Evolutionary conservation across 1,140 invertebrate species (phyloP).

Genomic region (Conus ventricosus): DNA sequence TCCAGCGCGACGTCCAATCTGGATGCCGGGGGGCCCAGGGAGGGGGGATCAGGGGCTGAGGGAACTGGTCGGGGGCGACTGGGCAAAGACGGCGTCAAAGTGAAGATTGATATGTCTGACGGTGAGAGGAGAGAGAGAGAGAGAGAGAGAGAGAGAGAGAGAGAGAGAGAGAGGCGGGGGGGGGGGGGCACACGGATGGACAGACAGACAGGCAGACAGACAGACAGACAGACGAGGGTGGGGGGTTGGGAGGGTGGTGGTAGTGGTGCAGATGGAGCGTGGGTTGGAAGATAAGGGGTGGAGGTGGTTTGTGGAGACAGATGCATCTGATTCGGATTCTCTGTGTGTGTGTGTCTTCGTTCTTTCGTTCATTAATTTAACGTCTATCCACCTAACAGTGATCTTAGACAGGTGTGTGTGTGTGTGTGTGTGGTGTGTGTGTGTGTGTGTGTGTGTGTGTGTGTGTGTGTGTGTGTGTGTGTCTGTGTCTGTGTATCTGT

Average conservation of each 20-base stretch:
- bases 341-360: conserved; percentile 4
- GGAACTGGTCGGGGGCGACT: not conserved
- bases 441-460: conserved; percentile 10
- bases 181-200: too few species aligned
- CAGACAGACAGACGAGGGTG: too few species aligned
- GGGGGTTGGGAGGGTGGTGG: too few species aligned
- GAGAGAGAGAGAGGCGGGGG: too few species aligned
- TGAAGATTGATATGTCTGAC: conserved; percentile 23
- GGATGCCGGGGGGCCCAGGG: conserved; percentile 1
- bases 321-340: not conserved
- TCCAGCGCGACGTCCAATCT: conserved; percentile 3
- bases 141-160: too few species aligned
- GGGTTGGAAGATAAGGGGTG: too few species aligned
- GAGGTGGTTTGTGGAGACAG: too few species aligned
- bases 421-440: conserved; percentile 10
- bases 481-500: not conserved
- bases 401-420: too few species aligned
- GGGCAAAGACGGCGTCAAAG: not conserved
- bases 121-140: not conserved
- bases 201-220: too few species aligned
- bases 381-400: too few species aligned
- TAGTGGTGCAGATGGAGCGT: too few species aligned
- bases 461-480: not conserved
- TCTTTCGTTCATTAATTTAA: too few species aligned
- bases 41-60: not conserved